These are phyloP conservation scores for Grapholita molesta DNA, from an alignment of 1,140 invertebrate genomes.

Conservation along the genomic window DNA sequence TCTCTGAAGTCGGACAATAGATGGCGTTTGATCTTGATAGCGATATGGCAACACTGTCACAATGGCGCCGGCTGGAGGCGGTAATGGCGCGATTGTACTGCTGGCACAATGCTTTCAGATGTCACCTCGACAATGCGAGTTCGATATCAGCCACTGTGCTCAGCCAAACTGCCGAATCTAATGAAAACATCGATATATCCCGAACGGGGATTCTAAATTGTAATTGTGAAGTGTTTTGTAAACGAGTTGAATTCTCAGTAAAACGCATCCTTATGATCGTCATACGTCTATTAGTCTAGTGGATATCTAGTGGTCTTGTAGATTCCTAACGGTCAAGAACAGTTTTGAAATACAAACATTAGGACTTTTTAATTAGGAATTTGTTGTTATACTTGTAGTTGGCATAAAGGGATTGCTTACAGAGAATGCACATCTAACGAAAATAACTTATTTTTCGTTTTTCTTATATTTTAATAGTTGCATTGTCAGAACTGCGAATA, in stretches of 20 bases:
- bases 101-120: conserved; percentile 74
- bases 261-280: background rate
- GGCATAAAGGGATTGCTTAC: too few relatives aligned
- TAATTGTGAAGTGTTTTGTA: too few relatives aligned
- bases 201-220: background rate
- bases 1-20: conserved; percentile 65
- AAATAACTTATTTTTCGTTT: too few relatives aligned
- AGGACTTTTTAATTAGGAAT: too few relatives aligned
- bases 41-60: conserved; percentile 76
- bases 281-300: too few relatives aligned
- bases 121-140: conserved; percentile 69
- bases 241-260: background rate
- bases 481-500: too few relatives aligned
- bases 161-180: conserved; percentile 55
- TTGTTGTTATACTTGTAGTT: too few relatives aligned
- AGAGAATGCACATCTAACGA: too few relatives aligned
- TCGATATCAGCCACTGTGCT: conserved; percentile 67
- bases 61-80: conserved; percentile 49
- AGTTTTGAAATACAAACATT: too few relatives aligned
- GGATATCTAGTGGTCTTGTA: too few relatives aligned
- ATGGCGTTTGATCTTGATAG: conserved; percentile 76
- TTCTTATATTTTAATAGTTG: too few relatives aligned
- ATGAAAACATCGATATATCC: conserved; percentile 42
- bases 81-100: conserved; percentile 74
- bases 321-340: too few relatives aligned